Evolutionary conservation across 2,888 invertebrate genomes (phyloP).

Genomic region (Drosophila macrothrix): DNA sequence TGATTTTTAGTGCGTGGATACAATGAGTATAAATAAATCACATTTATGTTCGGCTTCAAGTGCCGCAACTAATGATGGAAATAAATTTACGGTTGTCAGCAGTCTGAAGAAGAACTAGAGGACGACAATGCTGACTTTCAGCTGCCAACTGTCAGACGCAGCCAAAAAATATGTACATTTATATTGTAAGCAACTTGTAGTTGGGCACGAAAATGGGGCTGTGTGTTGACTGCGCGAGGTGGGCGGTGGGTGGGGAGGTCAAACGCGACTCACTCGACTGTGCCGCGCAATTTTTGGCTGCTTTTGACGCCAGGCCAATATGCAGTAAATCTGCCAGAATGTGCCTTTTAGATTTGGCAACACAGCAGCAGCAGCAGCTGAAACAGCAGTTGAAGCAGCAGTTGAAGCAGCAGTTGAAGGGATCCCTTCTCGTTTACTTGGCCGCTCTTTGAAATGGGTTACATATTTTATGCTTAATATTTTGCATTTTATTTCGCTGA

Average conservation of each 20-base stretch:
- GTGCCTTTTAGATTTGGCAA: slow-evolving; percentile 80
- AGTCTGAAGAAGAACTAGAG: slow-evolving; percentile 28
- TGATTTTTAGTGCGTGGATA: slow-evolving; percentile 55
- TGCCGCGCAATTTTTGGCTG: slow-evolving; percentile 74
- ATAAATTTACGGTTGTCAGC: slow-evolving; percentile 76
- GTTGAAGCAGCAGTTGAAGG: slow-evolving; percentile 1
- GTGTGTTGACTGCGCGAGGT: not conserved
- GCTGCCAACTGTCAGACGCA: slow-evolving; percentile 66
- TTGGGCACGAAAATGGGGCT: slow-evolving; percentile 11
- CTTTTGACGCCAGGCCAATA: slow-evolving; percentile 85
- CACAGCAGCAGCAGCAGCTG: slow-evolving; percentile 53
- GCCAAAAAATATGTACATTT: slow-evolving; percentile 11
- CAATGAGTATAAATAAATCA: slow-evolving; percentile 71
- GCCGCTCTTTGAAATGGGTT: slow-evolving; percentile 74
- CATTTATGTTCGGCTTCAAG: slow-evolving; percentile 76
- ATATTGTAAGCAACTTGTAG: slow-evolving; percentile 48
- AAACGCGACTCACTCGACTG: slow-evolving; percentile 55
- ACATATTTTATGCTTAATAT: slow-evolving; percentile 83
- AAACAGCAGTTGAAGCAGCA: slow-evolving; percentile 21
- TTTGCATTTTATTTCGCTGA: slow-evolving; percentile 75
- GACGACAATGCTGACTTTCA: slow-evolving; percentile 66
- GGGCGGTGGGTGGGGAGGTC: slow-evolving; percentile 14
- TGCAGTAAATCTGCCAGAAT: slow-evolving; percentile 85
- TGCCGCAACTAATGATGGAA: slow-evolving; percentile 83
- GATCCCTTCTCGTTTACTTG: slow-evolving; percentile 6